Evolutionary conservation across 2,113 vertebrate genomes (phyloP).

Genomic region (Orycteropus afer): DNA sequence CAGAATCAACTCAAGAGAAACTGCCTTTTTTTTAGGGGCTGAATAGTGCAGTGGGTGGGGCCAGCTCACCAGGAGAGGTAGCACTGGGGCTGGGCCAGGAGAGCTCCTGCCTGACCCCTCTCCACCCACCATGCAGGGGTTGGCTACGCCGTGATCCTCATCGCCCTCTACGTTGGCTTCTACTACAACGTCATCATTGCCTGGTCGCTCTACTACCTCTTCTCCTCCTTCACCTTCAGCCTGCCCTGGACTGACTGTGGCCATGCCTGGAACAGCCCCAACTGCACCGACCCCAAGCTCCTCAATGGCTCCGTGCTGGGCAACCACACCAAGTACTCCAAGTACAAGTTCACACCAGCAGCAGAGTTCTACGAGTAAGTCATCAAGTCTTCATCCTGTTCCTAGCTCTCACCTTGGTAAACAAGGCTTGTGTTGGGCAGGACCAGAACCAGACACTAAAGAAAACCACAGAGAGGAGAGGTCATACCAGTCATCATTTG

Average conservation of each 20-base stretch:
- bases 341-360: slow-evolving; percentile 96
- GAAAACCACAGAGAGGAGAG: not conserved
- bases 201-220: slow-evolving; percentile 98
- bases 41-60: rapidly evolving
- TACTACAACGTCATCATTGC: slow-evolving; percentile 99
- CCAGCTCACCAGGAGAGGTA: not conserved
- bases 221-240: slow-evolving; percentile 93
- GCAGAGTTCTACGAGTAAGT: slow-evolving; percentile 99
- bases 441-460: not conserved
- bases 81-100: not conserved
- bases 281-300: slow-evolving; percentile 92
- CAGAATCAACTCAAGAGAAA: not conserved
- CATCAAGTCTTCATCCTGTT: not conserved
- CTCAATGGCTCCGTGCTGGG: slow-evolving; percentile 90
- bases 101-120: slow-evolving; percentile 50
- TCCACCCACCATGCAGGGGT: slow-evolving; percentile 89
- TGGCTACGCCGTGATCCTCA: slow-evolving; percentile 98
- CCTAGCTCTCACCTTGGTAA: not conserved
- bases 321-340: slow-evolving; percentile 92
- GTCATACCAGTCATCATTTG: rapidly evolving
- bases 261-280: slow-evolving; percentile 95
- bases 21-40: not conserved
- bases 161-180: slow-evolving; percentile 98
- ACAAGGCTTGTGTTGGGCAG: not conserved
- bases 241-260: slow-evolving; percentile 95